phyloP scores from a whole-genome alignment of 2,888 invertebrate genomes.

The Heteromyza rotundicornis region DNA sequence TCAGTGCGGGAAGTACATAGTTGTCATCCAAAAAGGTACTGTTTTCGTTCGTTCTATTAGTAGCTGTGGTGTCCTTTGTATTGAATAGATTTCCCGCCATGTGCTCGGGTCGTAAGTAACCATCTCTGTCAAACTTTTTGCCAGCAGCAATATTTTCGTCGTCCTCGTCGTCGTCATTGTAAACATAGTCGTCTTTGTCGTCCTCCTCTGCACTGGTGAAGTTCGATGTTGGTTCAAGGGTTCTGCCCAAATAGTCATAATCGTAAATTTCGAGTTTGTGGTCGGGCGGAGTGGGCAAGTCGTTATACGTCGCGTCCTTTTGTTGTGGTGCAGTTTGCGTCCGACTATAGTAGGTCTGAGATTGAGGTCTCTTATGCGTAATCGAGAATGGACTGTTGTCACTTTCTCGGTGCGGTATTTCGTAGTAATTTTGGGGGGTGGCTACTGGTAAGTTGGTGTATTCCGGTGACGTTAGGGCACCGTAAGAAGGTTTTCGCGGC shows the following conservation, averaged over 20 bases:
- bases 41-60: conserved; percentile 21
- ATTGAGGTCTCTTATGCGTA: conserved; percentile 30
- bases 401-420: conserved; percentile 40
- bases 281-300: conserved; percentile 18
- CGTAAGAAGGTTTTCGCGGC: conserved; percentile 37
- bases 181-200: conserved; percentile 36
- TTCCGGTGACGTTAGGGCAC: conserved; percentile 25
- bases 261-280: conserved; percentile 44
- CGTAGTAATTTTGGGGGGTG: conserved; percentile 38
- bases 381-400: conserved; percentile 46
- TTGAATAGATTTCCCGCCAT: conserved; percentile 40
- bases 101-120: conserved; percentile 53
- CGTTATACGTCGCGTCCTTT: conserved; percentile 28
- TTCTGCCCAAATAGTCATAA: conserved; percentile 43
- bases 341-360: conserved; percentile 33
- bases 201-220: conserved; percentile 34
- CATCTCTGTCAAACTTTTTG: conserved; percentile 50
- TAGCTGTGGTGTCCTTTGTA: conserved; percentile 23
- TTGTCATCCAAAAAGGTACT: conserved; percentile 47
- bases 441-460: conserved; percentile 30
- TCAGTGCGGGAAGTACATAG: conserved; percentile 53
- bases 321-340: conserved; percentile 33
- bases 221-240: conserved; percentile 28
- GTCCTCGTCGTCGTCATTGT: conserved; percentile 36
- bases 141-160: conserved; percentile 34